Percentiles rank a stretch among this genome's conserved stretches.
Evolutionary conservation across 1,140 invertebrate species (phyloP).

Genomic region (Trypoxylus dichotomus): DNA sequence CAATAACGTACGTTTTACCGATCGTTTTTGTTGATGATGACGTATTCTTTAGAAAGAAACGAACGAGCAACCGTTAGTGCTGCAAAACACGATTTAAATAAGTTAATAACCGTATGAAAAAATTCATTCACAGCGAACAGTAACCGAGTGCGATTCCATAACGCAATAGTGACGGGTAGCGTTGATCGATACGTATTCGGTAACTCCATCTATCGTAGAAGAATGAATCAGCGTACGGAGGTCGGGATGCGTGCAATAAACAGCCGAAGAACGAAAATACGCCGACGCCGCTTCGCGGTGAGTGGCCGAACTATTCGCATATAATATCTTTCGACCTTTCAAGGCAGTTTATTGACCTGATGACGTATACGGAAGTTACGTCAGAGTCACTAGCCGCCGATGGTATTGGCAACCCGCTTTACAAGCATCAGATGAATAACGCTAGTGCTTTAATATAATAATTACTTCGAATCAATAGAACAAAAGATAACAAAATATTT

Average conservation of each 20-base stretch:
- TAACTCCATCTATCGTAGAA: constrained; percentile 26
- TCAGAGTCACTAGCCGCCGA: constrained; percentile 35
- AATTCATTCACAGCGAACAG: constrained; percentile 14
- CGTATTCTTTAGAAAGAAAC: neutral
- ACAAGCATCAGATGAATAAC: neutral
- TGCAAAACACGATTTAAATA: constrained; percentile 21
- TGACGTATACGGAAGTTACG: constrained; percentile 52
- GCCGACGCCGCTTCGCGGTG: constrained; percentile 38
- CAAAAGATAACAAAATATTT: no score
- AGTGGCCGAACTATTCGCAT: constrained; percentile 41
- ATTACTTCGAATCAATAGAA: no score
- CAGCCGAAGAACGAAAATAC: constrained; percentile 6
- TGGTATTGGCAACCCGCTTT: constrained; percentile 40
- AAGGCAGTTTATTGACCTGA: constrained; percentile 53
- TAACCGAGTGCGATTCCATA: neutral
- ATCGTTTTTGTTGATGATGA: constrained; percentile 3
- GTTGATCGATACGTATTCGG: neutral
- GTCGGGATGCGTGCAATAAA: constrained; percentile 7
- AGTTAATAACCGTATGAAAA: constrained; percentile 24
- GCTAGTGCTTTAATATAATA: no score
- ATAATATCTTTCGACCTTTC: constrained; percentile 47
- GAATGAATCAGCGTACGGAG: constrained; percentile 4
- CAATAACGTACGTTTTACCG: constrained; percentile 11
- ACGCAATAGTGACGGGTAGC: neutral
- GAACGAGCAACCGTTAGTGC: neutral